phyloP scores from a whole-genome alignment of 2,113 vertebrate genomes.

The Atractosteus spatula region DNA sequence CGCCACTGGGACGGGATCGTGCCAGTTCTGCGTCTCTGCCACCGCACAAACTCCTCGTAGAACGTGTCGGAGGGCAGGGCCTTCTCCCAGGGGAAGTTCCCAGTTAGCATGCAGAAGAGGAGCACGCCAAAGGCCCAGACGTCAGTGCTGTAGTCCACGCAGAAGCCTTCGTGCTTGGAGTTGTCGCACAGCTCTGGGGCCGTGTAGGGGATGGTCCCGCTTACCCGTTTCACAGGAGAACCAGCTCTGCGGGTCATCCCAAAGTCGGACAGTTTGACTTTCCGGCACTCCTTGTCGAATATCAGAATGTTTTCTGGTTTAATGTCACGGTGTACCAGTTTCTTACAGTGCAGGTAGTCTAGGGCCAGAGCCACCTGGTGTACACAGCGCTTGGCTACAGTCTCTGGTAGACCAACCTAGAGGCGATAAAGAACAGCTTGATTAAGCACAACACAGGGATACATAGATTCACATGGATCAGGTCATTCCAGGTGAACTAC shows the following conservation, averaged over 20 bases:
- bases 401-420: conserved; percentile 73
- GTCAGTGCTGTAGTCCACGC: conserved; percentile 75
- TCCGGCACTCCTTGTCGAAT: conserved; percentile 77
- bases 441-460: too few species aligned
- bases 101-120: conserved; percentile 82
- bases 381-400: conserved; percentile 74
- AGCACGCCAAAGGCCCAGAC: conserved; percentile 80
- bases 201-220: conserved; percentile 79
- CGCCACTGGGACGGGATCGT: conserved; percentile 77
- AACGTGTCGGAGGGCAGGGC: conserved; percentile 73
- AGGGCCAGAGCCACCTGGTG: conserved; percentile 77
- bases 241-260: conserved; percentile 77
- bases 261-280: conserved; percentile 77
- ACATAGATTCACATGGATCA: too few species aligned
- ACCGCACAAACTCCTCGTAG: conserved; percentile 78
- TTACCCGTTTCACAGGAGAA: conserved; percentile 75
- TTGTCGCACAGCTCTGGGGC: conserved; percentile 75
- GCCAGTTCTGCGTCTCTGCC: conserved; percentile 66
- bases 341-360: conserved; percentile 76
- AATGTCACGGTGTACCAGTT: conserved; percentile 78
- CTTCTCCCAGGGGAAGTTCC: conserved; percentile 83
- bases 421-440: neutral
- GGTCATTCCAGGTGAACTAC: too few species aligned
- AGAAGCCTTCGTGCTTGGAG: conserved; percentile 71
- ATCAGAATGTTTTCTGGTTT: conserved; percentile 81